Percentiles rank a stretch among this genome's conserved stretches.
Conservation (phyloP, 1,140 invertebrate species). For the Luehdorfia chinensis region DNA sequence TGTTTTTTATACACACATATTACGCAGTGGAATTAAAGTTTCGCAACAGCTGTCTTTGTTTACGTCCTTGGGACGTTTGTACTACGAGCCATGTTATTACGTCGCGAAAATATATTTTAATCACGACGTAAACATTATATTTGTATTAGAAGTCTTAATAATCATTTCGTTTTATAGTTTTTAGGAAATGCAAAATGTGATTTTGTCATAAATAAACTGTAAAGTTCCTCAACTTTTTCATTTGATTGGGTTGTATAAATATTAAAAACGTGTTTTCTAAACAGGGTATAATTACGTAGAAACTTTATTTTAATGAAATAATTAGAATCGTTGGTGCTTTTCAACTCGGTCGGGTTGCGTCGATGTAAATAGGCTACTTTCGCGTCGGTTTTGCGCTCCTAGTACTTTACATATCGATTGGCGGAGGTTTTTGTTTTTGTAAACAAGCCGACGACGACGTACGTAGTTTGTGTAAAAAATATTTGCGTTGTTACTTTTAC, state of each 20-base stretch:
- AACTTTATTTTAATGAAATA: slow-evolving; percentile 1
- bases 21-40: slow-evolving; percentile 39
- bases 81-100: slow-evolving; percentile 23
- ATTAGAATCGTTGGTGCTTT: background rate
- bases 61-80: slow-evolving; percentile 28
- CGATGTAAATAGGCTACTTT: slow-evolving; percentile 10
- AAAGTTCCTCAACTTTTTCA: no score
- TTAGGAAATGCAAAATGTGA: no score
- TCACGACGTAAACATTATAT: no score
- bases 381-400: slow-evolving; percentile 26
- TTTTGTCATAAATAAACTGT: no score
- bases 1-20: slow-evolving; percentile 13
- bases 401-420: slow-evolving; percentile 35
- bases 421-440: slow-evolving; percentile 32
- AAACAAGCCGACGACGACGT: slow-evolving; percentile 1
- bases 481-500: no score
- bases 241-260: no score
- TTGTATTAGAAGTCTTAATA: no score
- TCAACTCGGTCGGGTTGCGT: background rate
- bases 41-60: slow-evolving; percentile 46
- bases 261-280: no score
- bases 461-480: no score
- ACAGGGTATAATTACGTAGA: background rate
- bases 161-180: no score
- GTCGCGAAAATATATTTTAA: slow-evolving; percentile 28